Percentiles rank a stretch among this genome's conserved stretches.
phyloP scores from a whole-genome alignment of 1,140 invertebrate species.

The Drosophila elegans region DNA sequence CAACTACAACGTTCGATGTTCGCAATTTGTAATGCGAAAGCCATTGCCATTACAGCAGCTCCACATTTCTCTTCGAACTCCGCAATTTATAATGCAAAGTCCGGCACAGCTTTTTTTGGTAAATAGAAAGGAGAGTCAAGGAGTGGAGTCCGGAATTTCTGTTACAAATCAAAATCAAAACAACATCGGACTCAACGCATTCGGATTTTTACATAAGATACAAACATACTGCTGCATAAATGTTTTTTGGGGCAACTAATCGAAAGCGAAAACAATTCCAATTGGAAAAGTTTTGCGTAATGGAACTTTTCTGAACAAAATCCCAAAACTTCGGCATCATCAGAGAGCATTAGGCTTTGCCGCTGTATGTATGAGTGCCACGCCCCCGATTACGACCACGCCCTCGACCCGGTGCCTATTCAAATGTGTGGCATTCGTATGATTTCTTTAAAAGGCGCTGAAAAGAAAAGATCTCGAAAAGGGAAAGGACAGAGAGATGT shows the following conservation, averaged over 20 bases:
- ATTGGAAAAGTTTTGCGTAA: conserved; percentile 68
- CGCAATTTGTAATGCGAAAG: conserved; percentile 45
- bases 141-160: conserved; percentile 36
- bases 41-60: conserved; percentile 55
- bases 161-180: conserved; percentile 65
- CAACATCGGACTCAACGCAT: conserved; percentile 27
- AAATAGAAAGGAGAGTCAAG: background rate
- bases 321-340: conserved; percentile 54
- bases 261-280: conserved; percentile 69
- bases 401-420: conserved; percentile 34
- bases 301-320: conserved; percentile 53
- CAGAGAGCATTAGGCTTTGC: conserved; percentile 29
- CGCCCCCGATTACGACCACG: conserved; percentile 3
- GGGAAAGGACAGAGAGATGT: background rate
- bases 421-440: conserved; percentile 62
- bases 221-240: conserved; percentile 44
- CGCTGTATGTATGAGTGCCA: conserved; percentile 3
- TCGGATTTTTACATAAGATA: conserved; percentile 33
- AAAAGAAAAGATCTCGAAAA: conserved; percentile 17
- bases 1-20: conserved; percentile 54
- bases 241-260: conserved; percentile 55
- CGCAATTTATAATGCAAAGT: conserved; percentile 45
- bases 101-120: conserved; percentile 11
- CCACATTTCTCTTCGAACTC: conserved; percentile 37
- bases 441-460: conserved; percentile 61